phyloP scores from a whole-genome alignment of 2,888 invertebrate genomes.

The Xestia c-nigrum region DNA sequence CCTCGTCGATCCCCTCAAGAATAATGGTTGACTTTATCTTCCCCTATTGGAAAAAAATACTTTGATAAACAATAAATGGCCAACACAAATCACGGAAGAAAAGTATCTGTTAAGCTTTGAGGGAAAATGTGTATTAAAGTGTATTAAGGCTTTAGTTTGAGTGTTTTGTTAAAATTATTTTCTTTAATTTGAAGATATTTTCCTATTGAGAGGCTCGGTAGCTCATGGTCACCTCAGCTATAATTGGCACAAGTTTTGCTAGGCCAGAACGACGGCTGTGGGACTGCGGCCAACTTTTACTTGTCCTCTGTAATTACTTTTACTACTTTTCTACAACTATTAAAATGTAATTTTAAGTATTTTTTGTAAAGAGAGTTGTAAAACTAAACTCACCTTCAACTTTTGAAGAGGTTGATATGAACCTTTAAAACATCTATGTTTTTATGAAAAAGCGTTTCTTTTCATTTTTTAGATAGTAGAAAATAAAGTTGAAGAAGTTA shows the following conservation, averaged over 20 bases:
- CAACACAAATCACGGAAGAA: constrained; percentile 37
- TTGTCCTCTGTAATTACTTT: constrained; percentile 86
- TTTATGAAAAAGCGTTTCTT: neutral
- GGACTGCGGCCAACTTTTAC: constrained; percentile 84
- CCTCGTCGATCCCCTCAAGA: constrained; percentile 57
- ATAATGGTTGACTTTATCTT: constrained; percentile 63
- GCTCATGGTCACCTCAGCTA: constrained; percentile 77
- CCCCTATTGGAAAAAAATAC: constrained; percentile 56
- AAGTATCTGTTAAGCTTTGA: constrained; percentile 44
- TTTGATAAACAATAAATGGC: constrained; percentile 63
- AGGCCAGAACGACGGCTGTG: constrained; percentile 81
- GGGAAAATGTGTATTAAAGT: constrained; percentile 35
- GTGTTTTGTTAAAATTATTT: neutral
- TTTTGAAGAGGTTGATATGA: constrained; percentile 21
- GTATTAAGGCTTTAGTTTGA: constrained; percentile 14
- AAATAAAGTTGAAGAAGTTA: neutral
- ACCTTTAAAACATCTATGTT: constrained; percentile 19
- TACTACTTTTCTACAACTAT: constrained; percentile 79
- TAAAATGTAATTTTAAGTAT: constrained; percentile 57
- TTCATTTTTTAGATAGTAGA: neutral
- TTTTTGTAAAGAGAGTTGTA: constrained; percentile 36
- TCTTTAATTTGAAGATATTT: constrained; percentile 11
- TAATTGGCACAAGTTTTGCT: constrained; percentile 85
- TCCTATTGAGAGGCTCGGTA: constrained; percentile 25
- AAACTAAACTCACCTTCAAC: constrained; percentile 27